A percentile compares a stretch with the other conserved stretches of the same genome.
Conservation (phyloP, 2,797 vertebrate species). For the Loris lydekkerianus region DNA sequence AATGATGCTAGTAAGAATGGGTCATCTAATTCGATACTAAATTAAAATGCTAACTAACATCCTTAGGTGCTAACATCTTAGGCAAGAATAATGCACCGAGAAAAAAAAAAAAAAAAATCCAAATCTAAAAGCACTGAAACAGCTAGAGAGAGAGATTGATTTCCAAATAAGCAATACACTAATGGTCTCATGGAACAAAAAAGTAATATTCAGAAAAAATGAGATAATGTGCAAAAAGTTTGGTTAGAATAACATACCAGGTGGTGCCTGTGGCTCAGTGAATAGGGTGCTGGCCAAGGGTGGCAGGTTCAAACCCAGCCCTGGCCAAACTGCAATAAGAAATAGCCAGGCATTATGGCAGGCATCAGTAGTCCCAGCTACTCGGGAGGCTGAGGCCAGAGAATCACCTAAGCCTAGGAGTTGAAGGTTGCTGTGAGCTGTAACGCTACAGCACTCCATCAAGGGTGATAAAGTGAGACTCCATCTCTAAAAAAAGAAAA, state of each 20-base stretch:
- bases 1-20: conserved; percentile 38
- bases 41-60: conserved; percentile 72
- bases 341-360: too few relatives aligned
- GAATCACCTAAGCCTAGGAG: too few relatives aligned
- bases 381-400: too few relatives aligned
- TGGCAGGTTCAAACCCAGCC: too few relatives aligned
- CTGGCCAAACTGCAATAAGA: too few relatives aligned
- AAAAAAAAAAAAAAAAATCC: conserved; percentile 44
- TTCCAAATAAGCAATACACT: conserved; percentile 75
- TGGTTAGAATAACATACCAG: conserved; percentile 75
- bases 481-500: too few relatives aligned
- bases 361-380: too few relatives aligned
- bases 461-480: too few relatives aligned
- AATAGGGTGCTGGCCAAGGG: too few relatives aligned
- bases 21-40: conserved; percentile 77
- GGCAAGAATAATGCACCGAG: conserved; percentile 63
- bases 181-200: conserved; percentile 73
- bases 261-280: too few relatives aligned
- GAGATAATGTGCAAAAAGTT: conserved; percentile 85
- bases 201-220: conserved; percentile 85
- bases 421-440: too few relatives aligned
- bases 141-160: conserved; percentile 80
- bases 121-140: conserved; percentile 80
- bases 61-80: conserved; percentile 37
- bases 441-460: too few relatives aligned